These are phyloP conservation scores for Tuta absoluta DNA, from an alignment of 2,888 invertebrate species.

Conservation along the genomic window DNA sequence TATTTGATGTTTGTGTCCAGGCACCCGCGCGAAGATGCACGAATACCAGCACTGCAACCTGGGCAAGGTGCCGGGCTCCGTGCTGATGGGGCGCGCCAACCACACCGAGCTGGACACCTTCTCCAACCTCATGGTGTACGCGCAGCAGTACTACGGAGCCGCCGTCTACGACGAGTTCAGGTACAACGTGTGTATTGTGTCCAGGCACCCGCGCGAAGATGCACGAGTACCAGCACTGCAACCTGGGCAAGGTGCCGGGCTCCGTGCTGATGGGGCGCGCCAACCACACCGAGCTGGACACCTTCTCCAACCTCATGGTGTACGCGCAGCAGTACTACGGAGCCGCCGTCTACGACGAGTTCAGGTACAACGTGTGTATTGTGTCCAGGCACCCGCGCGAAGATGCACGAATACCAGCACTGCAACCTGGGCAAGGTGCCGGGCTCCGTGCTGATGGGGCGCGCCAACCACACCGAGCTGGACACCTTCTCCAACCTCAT, in stretches of 20 bases:
- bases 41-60: conserved; percentile 93
- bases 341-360: conserved; percentile 91
- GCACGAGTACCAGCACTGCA: conserved; percentile 90
- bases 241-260: conserved; percentile 94
- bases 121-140: conserved; percentile 94
- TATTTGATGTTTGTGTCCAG: conserved; percentile 58
- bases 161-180: conserved; percentile 92
- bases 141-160: conserved; percentile 96
- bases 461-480: too few relatives aligned
- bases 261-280: conserved; percentile 95
- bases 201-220: conserved; percentile 90
- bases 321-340: conserved; percentile 98
- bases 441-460: too few relatives aligned
- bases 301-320: conserved; percentile 93
- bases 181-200: too few relatives aligned
- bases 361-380: too few relatives aligned
- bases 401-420: too few relatives aligned
- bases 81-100: conserved; percentile 92
- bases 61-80: conserved; percentile 95
- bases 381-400: too few relatives aligned
- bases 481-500: too few relatives aligned
- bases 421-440: too few relatives aligned
- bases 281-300: conserved; percentile 90
- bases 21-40: conserved; percentile 90
- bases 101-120: conserved; percentile 92